Base-by-base conservation (phyloP, 35 echinoderm and acorn worm species). In the Anneissia japonica region DNA sequence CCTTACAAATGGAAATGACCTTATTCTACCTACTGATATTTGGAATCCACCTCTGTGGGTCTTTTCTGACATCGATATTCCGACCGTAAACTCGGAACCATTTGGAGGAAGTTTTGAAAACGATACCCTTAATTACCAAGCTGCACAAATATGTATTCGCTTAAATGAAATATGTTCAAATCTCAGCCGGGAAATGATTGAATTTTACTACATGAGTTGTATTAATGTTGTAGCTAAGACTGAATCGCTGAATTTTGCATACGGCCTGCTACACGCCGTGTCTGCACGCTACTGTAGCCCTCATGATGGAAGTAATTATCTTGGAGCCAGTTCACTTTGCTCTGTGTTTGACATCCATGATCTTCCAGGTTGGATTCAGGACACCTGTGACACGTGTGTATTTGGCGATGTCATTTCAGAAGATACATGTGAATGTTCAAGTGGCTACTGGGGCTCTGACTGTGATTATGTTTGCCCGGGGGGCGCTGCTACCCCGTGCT, bases 121-220 rank as follows among this genome's bases (percentile, higher is more conserved):
- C 84, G 83, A 89, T 4, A 87, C 86, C 36, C 56, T 92, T 13
- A 39, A 81, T 26, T 17, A 45, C 14, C 5, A 77, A 34, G 82
- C 83, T 34, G 39, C 39, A 30, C 78, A 45, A 38, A 36, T 96
- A 33, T 96, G 93, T 83, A 73, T 32, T 26, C 46, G 73, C 34
- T 45, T 92, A 46, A 29, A 36, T 17, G 51, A 56, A 31, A 34
- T 86, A 32, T 96, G 90, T 39, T 28, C n/a, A 55, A 83, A 83
- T 23, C 7, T 90, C 5, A 86, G 77, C 32, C 46, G 82, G 36
- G 90, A 56, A 43, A 73, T 41, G 16, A 23, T 91, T 33, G 86
- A 86, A n/a, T 96, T 96, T 84, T 96, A 84, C 80, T 89, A 83
- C 75, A 46, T 96, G 83, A 85, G 90, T 38, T 96, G 93, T 75